Evolutionary conservation across 1,140 invertebrate genomes (phyloP).

Genomic region (Hypsibius dujardini): DNA sequence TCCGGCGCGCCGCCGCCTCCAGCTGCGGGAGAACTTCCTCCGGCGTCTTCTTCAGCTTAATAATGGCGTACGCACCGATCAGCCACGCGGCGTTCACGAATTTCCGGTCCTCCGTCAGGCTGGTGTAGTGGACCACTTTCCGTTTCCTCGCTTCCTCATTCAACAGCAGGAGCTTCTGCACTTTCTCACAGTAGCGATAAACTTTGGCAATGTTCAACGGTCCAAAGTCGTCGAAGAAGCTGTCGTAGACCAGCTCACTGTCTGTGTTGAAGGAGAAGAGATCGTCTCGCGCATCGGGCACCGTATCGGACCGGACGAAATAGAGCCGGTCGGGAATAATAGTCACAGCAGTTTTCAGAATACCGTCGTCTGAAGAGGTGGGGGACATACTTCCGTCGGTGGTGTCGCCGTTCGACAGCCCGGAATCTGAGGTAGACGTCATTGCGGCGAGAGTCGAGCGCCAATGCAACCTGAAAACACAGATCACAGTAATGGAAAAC

Average conservation of each 20-base stretch:
- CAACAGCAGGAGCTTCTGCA: constrained; percentile 65
- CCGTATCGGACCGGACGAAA: neutral
- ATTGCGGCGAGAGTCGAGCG: no score
- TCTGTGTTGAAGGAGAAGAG: constrained; percentile 84
- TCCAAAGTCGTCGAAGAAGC: constrained; percentile 91
- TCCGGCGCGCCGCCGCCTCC: constrained; percentile 47
- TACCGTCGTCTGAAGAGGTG: constrained; percentile 23
- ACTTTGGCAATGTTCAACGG: constrained; percentile 86
- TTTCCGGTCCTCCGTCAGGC: constrained; percentile 48
- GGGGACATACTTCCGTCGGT: no score
- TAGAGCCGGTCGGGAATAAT: constrained; percentile 2
- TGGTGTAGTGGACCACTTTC: constrained; percentile 79
- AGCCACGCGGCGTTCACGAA: constrained; percentile 65
- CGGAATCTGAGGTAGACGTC: no score
- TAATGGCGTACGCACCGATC: constrained; percentile 71
- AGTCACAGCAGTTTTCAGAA: neutral
- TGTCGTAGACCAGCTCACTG: constrained; percentile 76
- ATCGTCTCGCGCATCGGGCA: constrained; percentile 32
- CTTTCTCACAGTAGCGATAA: constrained; percentile 76
- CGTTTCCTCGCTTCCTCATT: constrained; percentile 37
- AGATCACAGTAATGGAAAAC: no score
- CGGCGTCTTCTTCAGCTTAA: constrained; percentile 67
- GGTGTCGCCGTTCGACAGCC: no score
- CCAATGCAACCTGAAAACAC: no score
- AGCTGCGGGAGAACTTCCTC: constrained; percentile 61